phyloP scores from a whole-genome alignment of 2,888 invertebrate species.

The Drosophila pegasa region DNA sequence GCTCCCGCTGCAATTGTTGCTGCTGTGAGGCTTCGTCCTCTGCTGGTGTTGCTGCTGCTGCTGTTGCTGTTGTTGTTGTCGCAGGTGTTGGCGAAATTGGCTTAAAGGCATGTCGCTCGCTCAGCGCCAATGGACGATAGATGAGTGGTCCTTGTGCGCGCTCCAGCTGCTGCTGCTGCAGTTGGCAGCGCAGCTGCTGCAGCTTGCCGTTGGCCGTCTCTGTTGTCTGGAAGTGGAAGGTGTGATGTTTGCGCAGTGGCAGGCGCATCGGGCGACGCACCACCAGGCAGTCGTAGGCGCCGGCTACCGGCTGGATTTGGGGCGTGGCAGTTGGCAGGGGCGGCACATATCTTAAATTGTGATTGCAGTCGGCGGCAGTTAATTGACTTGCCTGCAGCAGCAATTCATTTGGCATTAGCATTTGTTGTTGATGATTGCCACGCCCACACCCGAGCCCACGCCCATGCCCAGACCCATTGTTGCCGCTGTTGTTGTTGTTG shows the following conservation, averaged over 20 bases:
- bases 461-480: conserved; percentile 46
- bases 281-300: conserved; percentile 64
- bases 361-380: conserved; percentile 59
- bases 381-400: conserved; percentile 64
- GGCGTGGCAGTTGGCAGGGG: conserved; percentile 48
- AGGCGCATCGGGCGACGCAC: conserved; percentile 80
- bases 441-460: conserved; percentile 26
- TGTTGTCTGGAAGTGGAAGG: conserved; percentile 84
- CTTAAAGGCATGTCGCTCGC: conserved; percentile 83
- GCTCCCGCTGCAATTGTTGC: conserved; percentile 24
- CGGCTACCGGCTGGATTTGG: conserved; percentile 24
- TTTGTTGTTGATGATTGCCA: conserved; percentile 65
- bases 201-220: conserved; percentile 83
- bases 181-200: conserved; percentile 72
- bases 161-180: conserved; percentile 55
- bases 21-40: conserved; percentile 15
- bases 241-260: conserved; percentile 85
- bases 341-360: conserved; percentile 70
- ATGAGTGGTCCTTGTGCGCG: conserved; percentile 72
- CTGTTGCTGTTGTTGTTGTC: conserved; percentile 27
- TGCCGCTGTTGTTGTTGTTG: conserved; percentile 46
- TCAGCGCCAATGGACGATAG: conserved; percentile 79
- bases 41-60: conserved; percentile 21
- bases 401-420: conserved; percentile 70
- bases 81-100: conserved; percentile 82